These are phyloP conservation scores for Callosobruchus maculatus DNA, from an alignment of 2,888 invertebrate genomes.

Conservation along the genomic window DNA sequence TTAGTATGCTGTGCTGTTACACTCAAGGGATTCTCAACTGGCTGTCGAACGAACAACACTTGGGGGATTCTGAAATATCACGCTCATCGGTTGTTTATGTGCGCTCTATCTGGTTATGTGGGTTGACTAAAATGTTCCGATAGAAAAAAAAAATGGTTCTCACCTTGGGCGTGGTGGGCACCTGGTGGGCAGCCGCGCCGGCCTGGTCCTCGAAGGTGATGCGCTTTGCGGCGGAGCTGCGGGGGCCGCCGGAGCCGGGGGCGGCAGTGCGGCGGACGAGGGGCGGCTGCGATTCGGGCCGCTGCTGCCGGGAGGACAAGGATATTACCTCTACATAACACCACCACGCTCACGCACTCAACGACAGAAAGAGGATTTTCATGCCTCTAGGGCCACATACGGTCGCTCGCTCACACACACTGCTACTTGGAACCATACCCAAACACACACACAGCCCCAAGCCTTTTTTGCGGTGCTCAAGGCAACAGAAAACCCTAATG, in stretches of 20 bases:
- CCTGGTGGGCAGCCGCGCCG: constrained; percentile 33
- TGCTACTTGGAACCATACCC: background rate
- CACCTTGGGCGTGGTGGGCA: background rate
- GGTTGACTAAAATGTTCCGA: background rate
- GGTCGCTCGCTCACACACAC: background rate
- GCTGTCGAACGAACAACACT: too few species aligned
- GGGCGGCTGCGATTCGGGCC: constrained; percentile 16
- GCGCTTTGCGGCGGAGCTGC: constrained; percentile 52
- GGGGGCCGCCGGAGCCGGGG: constrained; percentile 23
- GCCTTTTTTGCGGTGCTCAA: constrained; percentile 29
- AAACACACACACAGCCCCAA: constrained; percentile 20
- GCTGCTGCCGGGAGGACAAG: constrained; percentile 46
- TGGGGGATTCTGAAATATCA: too few species aligned
- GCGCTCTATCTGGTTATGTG: background rate
- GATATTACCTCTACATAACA: constrained; percentile 41
- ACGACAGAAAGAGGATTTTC: constrained; percentile 2
- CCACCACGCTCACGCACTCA: constrained; percentile 37
- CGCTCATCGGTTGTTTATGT: too few species aligned
- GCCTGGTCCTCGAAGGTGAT: constrained; percentile 49
- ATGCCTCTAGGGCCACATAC: background rate
- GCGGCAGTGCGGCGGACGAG: background rate
- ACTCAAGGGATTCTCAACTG: too few species aligned
- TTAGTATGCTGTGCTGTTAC: too few species aligned
- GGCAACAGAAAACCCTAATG: background rate
- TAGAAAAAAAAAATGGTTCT: background rate